These are phyloP conservation scores for Patella caerulea DNA, from an alignment of 2,888 invertebrate species.

Conservation along the genomic window DNA sequence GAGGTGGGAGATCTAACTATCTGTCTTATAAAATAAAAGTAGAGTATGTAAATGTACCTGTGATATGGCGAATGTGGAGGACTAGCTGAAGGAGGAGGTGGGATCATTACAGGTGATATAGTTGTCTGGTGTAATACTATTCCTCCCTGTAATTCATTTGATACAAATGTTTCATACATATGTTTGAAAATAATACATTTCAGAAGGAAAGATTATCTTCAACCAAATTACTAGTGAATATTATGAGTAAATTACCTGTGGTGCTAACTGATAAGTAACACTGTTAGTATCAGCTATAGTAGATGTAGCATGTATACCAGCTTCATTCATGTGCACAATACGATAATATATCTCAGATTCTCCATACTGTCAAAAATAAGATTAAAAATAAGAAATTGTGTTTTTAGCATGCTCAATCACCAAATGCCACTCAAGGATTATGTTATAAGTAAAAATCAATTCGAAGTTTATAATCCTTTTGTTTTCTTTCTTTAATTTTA, in stretches of 20 bases:
- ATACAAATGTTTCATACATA: background rate
- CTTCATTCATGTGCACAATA: constrained; percentile 65
- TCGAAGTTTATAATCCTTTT: too few species aligned
- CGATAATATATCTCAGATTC: constrained; percentile 64
- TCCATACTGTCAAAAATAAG: constrained; percentile 56
- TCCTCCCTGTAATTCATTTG: constrained; percentile 35
- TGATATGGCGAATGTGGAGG: constrained; percentile 34
- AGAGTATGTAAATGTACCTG: background rate
- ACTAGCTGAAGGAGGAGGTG: constrained; percentile 40
- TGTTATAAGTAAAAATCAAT: too few species aligned
- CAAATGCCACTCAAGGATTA: too few species aligned
- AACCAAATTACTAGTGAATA: background rate
- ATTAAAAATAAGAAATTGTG: too few species aligned
- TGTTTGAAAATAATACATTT: too few species aligned
- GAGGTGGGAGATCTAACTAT: too few species aligned
- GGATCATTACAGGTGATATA: constrained; percentile 34
- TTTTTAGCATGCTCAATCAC: too few species aligned
- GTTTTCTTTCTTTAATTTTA: too few species aligned
- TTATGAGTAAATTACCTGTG: constrained; percentile 48
- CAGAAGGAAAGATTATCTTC: too few species aligned
- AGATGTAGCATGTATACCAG: constrained; percentile 59
- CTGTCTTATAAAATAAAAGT: too few species aligned
- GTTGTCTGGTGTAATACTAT: constrained; percentile 36
- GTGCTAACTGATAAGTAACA: constrained; percentile 55
- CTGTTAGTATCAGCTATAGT: constrained; percentile 59